Conservation (phyloP, 1,140 invertebrate genomes). For the Drosophila littoralis region DNA sequence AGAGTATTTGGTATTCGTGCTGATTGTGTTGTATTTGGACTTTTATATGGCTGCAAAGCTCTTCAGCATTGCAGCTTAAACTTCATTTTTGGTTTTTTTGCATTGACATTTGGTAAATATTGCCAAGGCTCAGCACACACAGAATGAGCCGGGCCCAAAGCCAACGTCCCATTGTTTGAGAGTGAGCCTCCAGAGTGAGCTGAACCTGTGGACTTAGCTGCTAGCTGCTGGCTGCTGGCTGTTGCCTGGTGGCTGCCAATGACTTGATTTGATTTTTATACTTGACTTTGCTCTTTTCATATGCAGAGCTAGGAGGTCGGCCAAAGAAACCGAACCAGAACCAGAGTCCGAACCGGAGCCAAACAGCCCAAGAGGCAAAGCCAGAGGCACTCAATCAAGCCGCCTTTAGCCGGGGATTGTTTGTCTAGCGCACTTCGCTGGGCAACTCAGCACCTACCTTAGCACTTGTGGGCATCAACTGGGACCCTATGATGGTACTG, state of each 20-base stretch:
- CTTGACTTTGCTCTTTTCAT: conserved; percentile 48
- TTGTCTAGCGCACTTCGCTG: conserved; percentile 71
- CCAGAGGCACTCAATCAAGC: conserved; percentile 71
- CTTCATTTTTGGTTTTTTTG: conserved; percentile 50
- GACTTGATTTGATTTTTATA: conserved; percentile 80
- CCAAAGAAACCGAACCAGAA: neutral
- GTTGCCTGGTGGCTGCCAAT: conserved; percentile 62
- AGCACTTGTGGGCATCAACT: conserved; percentile 17
- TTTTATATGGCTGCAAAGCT: conserved; percentile 56
- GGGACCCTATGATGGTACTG: conserved; percentile 1
- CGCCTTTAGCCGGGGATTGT: conserved; percentile 63
- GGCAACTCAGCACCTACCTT: conserved; percentile 18
- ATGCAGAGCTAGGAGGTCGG: conserved; percentile 43
- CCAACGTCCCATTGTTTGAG: conserved; percentile 44
- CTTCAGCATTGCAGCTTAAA: conserved; percentile 60
- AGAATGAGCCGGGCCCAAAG: conserved; percentile 25
- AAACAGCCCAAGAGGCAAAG: neutral
- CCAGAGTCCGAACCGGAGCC: neutral
- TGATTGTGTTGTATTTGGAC: neutral
- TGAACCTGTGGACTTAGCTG: conserved; percentile 30
- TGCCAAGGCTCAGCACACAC: conserved; percentile 56
- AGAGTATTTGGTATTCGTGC: conserved; percentile 48
- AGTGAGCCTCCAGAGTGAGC: conserved; percentile 10
- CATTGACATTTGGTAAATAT: conserved; percentile 83
- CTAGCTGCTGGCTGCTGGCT: conserved; percentile 36